Percentiles rank a stretch among this genome's conserved stretches.
Evolutionary conservation across 2,888 invertebrate species (phyloP).

Genomic region (Mycalesis mineus): DNA sequence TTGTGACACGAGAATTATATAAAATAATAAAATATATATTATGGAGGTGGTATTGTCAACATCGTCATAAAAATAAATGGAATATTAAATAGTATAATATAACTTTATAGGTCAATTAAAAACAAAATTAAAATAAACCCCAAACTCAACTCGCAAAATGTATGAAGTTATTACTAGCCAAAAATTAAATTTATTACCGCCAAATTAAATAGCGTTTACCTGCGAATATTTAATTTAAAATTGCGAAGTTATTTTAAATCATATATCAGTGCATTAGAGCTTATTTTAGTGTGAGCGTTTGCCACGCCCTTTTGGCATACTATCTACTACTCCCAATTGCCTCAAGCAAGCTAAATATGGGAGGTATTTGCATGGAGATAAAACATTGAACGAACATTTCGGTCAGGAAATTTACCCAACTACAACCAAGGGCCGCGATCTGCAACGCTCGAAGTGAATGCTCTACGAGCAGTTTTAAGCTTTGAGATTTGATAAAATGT

Average conservation of each 20-base stretch:
- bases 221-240: background rate
- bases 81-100: background rate
- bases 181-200: background rate
- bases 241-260: no score
- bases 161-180: background rate
- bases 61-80: no score
- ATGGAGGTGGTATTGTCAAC: no score
- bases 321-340: background rate
- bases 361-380: background rate
- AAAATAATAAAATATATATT: no score
- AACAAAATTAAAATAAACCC: background rate
- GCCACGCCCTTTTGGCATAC: background rate
- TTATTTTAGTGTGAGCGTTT: background rate
- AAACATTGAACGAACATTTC: background rate
- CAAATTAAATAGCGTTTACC: background rate
- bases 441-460: no score
- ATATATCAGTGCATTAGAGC: background rate
- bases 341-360: background rate
- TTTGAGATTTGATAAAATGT: no score
- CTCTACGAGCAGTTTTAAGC: no score
- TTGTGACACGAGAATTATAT: no score
- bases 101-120: background rate
- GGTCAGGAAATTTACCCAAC: background rate
- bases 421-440: no score
- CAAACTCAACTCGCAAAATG: background rate